Conservation (phyloP, 2,797 vertebrate genomes). For the Lacerta viridis region DNA sequence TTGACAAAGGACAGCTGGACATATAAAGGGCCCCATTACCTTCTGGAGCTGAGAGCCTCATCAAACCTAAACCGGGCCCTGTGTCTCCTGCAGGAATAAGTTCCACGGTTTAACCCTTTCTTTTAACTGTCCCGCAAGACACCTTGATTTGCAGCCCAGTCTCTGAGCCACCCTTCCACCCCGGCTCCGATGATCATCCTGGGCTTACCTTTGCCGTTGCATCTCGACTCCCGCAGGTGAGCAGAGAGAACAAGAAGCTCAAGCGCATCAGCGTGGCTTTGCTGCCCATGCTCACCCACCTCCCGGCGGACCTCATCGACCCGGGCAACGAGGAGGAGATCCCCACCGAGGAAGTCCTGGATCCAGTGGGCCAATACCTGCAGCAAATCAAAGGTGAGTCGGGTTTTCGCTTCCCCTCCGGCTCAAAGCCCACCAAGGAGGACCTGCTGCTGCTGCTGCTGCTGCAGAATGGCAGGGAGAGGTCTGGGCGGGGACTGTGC, state of each 20-base stretch:
- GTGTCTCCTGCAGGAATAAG: no score
- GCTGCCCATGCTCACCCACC: conserved; percentile 71
- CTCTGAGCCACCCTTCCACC: not conserved
- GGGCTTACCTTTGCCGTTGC: fast-evolving
- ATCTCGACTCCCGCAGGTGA: conserved; percentile 71
- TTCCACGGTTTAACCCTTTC: no score
- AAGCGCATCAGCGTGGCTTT: conserved; percentile 80
- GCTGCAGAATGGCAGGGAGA: fast-evolving
- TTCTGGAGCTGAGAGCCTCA: no score
- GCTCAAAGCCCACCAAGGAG: not conserved
- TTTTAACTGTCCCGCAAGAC: not conserved
- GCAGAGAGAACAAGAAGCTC: conserved; percentile 81
- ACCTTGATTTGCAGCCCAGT: not conserved
- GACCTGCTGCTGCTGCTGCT: fast-evolving
- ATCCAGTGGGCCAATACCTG: conserved; percentile 69
- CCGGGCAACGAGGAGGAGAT: conserved; percentile 46
- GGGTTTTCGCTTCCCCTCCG: fast-evolving
- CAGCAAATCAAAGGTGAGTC: conserved; percentile 82
- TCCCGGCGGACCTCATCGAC: conserved; percentile 63
- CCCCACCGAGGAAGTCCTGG: conserved; percentile 5
- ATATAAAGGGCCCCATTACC: no score
- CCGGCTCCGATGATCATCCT: not conserved
- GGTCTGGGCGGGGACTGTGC: no score
- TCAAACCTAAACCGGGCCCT: no score
- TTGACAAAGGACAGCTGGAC: no score